phyloP scores from a whole-genome alignment of 1,140 invertebrate species.

The Helicoverpa armigera region DNA sequence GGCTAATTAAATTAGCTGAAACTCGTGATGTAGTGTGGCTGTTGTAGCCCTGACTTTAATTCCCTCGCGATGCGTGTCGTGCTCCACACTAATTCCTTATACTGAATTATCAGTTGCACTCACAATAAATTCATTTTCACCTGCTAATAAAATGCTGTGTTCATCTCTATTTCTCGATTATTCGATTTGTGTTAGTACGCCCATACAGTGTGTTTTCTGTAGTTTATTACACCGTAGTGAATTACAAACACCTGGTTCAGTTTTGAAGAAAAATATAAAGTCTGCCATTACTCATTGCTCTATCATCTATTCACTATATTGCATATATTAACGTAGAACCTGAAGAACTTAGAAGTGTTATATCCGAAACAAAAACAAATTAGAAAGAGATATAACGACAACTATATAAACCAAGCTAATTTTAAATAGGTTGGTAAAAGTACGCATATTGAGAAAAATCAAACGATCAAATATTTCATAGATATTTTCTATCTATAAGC shows the following conservation, averaged over 20 bases:
- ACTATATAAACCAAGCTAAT: no score
- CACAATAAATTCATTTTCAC: constrained; percentile 42
- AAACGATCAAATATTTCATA: background rate
- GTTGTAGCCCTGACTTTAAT: constrained; percentile 8
- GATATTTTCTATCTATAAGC: background rate
- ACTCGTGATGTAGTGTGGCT: background rate
- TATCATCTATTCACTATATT: no score
- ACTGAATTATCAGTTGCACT: constrained; percentile 44
- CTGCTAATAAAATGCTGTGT: constrained; percentile 26
- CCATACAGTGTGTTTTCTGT: background rate
- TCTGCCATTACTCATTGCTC: no score
- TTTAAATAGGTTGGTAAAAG: no score
- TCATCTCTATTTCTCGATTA: constrained; percentile 32
- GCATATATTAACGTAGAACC: no score
- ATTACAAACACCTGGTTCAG: background rate
- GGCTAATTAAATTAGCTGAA: background rate
- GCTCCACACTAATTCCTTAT: constrained; percentile 44
- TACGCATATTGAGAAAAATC: background rate
- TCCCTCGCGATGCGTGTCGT: constrained; percentile 27
- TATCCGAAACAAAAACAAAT: no score
- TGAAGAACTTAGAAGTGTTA: no score
- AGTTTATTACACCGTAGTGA: background rate
- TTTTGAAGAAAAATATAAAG: background rate
- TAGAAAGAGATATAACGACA: no score
- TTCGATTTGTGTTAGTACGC: background rate